Base-by-base conservation (phyloP, 1,140 invertebrate species). In the Rhysida immarginata region DNA sequence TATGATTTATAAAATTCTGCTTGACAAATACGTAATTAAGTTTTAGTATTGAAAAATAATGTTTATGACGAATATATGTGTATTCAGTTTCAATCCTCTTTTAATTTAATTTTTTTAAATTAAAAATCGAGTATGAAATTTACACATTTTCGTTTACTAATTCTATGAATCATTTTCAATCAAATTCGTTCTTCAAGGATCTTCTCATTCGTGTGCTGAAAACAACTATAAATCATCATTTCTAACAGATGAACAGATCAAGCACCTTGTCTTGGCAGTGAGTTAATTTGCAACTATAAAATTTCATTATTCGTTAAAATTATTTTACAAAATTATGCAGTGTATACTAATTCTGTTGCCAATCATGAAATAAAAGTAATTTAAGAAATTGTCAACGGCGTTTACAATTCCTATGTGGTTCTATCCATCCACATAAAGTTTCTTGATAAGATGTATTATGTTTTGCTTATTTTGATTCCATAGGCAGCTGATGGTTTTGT, bases 401-500 rank as follows among this genome's bases (percentile, higher is more conserved):
- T 56, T 43, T 51, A 49, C 57, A 16, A 55, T 42, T 46, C 59
- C 57, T 49, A 2, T 48, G 3, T 49, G 45, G 2, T 55, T 55
- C 0, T 26, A 24, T 2, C 11, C n/a, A 24, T 21, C 23, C 26
- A n/a, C 20, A 8, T 13, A 18, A 0, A 26, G 35, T 54, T 16
- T 13, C 14, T 21, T 48, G 27, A 25, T 35, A 35, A 16, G 25
- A 21, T 49, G 26, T 14, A 35, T 52, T 59, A 57, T 29, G 53
- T 23, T 16, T 16, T 1, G 44, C 18, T 20, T 3, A 2, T 24
- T 52, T 2, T 2, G 13, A 46, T 69, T 78, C 35, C 75, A n/a
- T n/a, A 91, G 78, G 85, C 85, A 25, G 85, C 85, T 1, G 87
- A 94, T 67, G 87, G 88, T 25, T 95, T 96, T 71, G 71, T 96